Percentiles rank a stretch among this genome's conserved stretches.
phyloP scores from a whole-genome alignment of 2,888 invertebrate genomes.

The Papilio demoleus region DNA sequence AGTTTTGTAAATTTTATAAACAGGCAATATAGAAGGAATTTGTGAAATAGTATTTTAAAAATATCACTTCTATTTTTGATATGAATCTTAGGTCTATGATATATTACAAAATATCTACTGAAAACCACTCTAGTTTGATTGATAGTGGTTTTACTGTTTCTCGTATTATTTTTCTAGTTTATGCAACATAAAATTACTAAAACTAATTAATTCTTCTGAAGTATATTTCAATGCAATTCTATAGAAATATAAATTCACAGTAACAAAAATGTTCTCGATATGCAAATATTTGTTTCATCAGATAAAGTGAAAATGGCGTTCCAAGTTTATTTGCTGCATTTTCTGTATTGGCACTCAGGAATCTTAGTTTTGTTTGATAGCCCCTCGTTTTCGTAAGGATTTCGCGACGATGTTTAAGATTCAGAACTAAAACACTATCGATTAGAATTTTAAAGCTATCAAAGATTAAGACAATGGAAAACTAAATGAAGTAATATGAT shows the following conservation, averaged over 20 bases:
- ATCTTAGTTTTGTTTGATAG: conserved; percentile 18
- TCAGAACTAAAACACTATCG: background rate
- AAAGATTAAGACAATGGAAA: background rate
- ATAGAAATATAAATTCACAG: background rate
- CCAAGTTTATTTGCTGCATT: conserved; percentile 15
- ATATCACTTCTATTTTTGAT: background rate
- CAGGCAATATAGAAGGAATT: background rate
- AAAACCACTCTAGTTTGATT: too few relatives aligned
- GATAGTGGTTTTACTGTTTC: too few relatives aligned
- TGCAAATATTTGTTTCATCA: conserved; percentile 21
- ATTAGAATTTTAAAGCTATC: background rate
- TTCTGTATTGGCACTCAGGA: conserved; percentile 20
- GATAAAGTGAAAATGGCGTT: conserved; percentile 19
- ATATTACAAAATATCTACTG: too few relatives aligned
- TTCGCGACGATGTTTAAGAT: conserved; percentile 4
- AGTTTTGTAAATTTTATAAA: conserved; percentile 7
- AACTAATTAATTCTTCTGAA: background rate
- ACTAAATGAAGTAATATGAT: background rate
- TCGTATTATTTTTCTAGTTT: too few relatives aligned
- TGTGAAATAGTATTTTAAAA: background rate
- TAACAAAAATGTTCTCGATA: background rate
- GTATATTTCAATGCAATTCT: too few relatives aligned
- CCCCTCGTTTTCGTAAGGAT: background rate
- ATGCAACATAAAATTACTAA: too few relatives aligned
- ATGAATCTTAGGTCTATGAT: too few relatives aligned